These are phyloP conservation scores for Quadriops clusia DNA, from an alignment of 2,888 invertebrate genomes.

Conservation along the genomic window DNA sequence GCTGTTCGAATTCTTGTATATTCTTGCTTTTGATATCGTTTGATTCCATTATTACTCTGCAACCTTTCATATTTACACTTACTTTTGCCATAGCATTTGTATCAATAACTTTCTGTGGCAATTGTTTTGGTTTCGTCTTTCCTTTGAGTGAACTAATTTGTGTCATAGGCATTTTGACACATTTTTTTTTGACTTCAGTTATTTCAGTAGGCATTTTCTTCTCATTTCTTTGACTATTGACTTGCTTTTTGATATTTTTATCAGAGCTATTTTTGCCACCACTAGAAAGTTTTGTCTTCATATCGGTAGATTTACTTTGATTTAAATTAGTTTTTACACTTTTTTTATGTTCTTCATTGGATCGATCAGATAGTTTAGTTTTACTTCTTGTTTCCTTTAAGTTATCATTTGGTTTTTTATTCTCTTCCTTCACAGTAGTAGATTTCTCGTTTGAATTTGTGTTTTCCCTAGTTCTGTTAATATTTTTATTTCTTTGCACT, in stretches of 20 bases:
- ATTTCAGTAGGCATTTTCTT: conserved; percentile 5
- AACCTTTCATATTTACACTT: conserved; percentile 1
- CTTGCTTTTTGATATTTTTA: conserved; percentile 11
- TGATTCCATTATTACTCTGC: conserved; percentile 7
- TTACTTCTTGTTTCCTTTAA: conserved; percentile 20
- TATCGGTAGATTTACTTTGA: neutral
- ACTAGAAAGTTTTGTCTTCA: neutral
- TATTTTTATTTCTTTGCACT: conserved; percentile 9
- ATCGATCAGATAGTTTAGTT: conserved; percentile 2
- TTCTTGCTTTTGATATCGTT: too few relatives aligned
- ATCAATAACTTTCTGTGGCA: conserved; percentile 1
- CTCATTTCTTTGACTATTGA: neutral
- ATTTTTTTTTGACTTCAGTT: conserved; percentile 5
- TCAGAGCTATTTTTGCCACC: conserved; percentile 2
- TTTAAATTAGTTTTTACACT: neutral
- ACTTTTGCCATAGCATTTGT: conserved; percentile 3
- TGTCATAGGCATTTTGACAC: too few relatives aligned
- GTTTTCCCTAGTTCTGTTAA: neutral
- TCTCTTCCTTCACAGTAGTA: too few relatives aligned
- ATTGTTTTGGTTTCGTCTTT: too few relatives aligned
- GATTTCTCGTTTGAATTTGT: too few relatives aligned
- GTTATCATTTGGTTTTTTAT: conserved; percentile 15
- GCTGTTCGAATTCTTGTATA: too few relatives aligned
- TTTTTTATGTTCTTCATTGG: conserved; percentile 11
- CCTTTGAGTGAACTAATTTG: too few relatives aligned